A percentile compares a stretch with the other conserved stretches of the same genome.
These are phyloP conservation scores for Aurelia aurita complex sp. Pacific DNA, from an alignment of 30 jellyfish, hydroid and myxozoan genomes.

Conservation along the genomic window DNA sequence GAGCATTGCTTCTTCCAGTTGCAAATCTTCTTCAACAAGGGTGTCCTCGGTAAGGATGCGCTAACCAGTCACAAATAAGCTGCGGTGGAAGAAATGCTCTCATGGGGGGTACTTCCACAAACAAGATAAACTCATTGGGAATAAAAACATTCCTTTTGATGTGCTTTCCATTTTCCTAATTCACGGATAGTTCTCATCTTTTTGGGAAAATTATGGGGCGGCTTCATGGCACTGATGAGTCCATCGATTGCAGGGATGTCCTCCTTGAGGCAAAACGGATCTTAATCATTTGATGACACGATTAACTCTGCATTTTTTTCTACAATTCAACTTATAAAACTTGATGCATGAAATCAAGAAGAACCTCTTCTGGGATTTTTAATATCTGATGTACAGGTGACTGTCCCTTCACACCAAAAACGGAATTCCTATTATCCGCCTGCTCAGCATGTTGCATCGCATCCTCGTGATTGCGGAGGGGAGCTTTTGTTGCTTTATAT, in stretches of 20 bases:
- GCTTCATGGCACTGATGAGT: neutral
- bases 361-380: neutral
- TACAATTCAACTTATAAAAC: neutral
- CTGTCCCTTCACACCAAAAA: conserved; percentile 6
- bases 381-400: neutral
- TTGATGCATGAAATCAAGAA: conserved; percentile 9
- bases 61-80: conserved; percentile 16
- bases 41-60: conserved; percentile 10
- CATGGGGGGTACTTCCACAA: conserved; percentile 9
- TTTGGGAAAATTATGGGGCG: neutral
- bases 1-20: conserved; percentile 9
- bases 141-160: conserved; percentile 8
- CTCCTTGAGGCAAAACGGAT: no score
- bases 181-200: conserved; percentile 6
- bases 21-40: neutral
- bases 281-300: neutral
- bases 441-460: conserved; percentile 3
- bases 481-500: conserved; percentile 8
- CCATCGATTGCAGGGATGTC: neutral
- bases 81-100: conserved; percentile 2
- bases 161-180: conserved; percentile 22
- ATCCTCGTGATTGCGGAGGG: conserved; percentile 11
- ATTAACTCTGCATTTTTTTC: neutral
- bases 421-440: neutral
- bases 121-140: conserved; percentile 8